A percentile compares a stretch with the other conserved stretches of the same genome.
Conservation (phyloP, 2,888 invertebrate genomes). For the Caenorhabditis virilis region DNA sequence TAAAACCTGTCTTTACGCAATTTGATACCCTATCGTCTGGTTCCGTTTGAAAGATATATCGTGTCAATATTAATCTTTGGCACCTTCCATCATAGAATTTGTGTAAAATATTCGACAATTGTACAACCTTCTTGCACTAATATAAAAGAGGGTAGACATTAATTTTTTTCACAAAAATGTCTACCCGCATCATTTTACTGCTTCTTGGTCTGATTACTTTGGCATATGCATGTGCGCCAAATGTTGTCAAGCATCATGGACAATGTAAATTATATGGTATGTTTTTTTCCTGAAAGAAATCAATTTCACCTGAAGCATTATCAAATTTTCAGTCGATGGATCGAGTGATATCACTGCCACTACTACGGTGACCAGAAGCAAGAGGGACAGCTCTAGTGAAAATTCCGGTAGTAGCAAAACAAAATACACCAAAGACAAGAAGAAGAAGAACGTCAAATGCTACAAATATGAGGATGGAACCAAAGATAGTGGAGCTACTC, state of each 20-base stretch:
- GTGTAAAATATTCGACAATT: too few relatives aligned
- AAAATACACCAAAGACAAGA: conserved; percentile 1
- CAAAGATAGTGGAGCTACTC: background rate
- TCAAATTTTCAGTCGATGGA: conserved; percentile 5
- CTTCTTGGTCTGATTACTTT: background rate
- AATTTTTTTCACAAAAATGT: too few relatives aligned
- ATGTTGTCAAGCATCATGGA: background rate
- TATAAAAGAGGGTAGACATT: too few relatives aligned
- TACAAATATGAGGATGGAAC: conserved; percentile 8
- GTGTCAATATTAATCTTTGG: too few relatives aligned
- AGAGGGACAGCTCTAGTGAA: too few relatives aligned
- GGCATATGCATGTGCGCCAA: conserved; percentile 5
- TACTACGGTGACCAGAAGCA: background rate
- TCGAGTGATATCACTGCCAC: conserved; percentile 4
- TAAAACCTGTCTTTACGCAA: too few relatives aligned
- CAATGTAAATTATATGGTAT: conserved; percentile 2
- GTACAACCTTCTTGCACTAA: too few relatives aligned
- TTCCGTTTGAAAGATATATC: too few relatives aligned
- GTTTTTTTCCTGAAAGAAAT: background rate
- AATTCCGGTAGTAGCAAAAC: background rate
- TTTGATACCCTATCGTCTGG: too few relatives aligned
- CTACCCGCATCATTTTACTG: too few relatives aligned
- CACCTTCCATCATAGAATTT: too few relatives aligned
- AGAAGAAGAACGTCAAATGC: conserved; percentile 7
- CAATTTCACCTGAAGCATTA: too few relatives aligned